phyloP scores from a whole-genome alignment of 2,888 invertebrate genomes.

The Escarpia spicata region DNA sequence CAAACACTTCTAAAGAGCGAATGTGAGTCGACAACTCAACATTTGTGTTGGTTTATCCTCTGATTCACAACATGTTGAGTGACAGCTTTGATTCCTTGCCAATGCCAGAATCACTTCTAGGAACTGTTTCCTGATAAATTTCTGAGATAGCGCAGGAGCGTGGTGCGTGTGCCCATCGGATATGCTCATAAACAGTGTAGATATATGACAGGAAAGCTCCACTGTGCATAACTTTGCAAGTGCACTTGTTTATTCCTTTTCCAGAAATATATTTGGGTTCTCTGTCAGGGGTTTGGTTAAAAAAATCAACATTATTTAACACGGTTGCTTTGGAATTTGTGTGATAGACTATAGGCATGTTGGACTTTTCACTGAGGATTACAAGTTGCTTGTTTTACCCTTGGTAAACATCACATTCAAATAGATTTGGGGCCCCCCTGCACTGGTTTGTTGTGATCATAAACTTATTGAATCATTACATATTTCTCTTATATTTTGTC shows the following conservation, averaged over 20 bases:
- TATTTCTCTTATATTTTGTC: no score
- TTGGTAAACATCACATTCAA: not conserved
- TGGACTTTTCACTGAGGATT: not conserved
- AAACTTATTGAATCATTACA: not conserved
- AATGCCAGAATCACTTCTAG: not conserved
- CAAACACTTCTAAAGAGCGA: not conserved
- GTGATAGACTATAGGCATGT: not conserved
- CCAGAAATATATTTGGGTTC: not conserved
- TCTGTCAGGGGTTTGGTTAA: not conserved
- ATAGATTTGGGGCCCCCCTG: not conserved
- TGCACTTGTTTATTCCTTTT: not conserved
- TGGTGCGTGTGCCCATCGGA: not conserved
- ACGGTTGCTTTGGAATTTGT: not conserved
- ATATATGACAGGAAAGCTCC: not conserved
- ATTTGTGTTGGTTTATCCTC: not conserved
- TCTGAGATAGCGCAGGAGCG: not conserved
- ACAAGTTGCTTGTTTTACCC: not conserved
- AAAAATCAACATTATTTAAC: no score
- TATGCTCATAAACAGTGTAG: constrained; percentile 10
- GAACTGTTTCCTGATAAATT: constrained; percentile 6
- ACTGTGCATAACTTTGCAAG: not conserved
- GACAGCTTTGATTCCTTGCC: not conserved
- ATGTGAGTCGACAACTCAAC: not conserved
- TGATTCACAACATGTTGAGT: not conserved
- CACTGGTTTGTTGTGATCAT: not conserved